phyloP scores from a whole-genome alignment of 2,888 invertebrate genomes.

The Dryadula phaetusa region DNA sequence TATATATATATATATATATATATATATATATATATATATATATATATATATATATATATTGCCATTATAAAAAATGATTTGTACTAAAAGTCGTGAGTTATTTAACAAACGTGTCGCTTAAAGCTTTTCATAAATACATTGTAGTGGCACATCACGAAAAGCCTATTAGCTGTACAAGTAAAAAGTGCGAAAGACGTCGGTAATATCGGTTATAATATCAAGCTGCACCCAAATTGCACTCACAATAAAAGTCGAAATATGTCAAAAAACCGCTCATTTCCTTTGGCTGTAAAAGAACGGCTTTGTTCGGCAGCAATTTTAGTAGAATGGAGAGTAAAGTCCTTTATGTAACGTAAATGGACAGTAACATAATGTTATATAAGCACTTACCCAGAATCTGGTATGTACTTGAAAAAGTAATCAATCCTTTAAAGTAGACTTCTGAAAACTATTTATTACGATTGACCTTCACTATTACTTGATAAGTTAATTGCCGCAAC shows the following conservation, averaged over 20 bases:
- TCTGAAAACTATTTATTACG: constrained; percentile 62
- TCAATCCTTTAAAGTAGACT: constrained; percentile 36
- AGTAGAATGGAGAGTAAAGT: constrained; percentile 53
- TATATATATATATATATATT: constrained; percentile 20
- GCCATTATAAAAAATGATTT: constrained; percentile 4
- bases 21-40: constrained; percentile 22
- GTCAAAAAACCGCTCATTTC: constrained; percentile 64
- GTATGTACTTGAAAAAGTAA: constrained; percentile 21
- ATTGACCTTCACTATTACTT: constrained; percentile 74
- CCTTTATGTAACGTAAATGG: constrained; percentile 49
- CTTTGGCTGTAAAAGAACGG: constrained; percentile 52
- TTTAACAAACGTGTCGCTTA: constrained; percentile 17
- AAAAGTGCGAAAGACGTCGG: constrained; percentile 44
- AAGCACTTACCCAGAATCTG: constrained; percentile 4
- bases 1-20: constrained; percentile 21
- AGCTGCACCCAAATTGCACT: constrained; percentile 59
- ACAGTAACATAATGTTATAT: constrained; percentile 1
- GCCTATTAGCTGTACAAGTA: constrained; percentile 26
- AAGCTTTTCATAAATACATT: constrained; percentile 27
- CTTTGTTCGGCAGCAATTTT: constrained; percentile 67
- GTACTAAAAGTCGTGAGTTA: not conserved
- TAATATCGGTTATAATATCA: constrained; percentile 58
- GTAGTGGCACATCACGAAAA: constrained; percentile 28
- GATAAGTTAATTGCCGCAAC: constrained; percentile 81
- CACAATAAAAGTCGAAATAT: constrained; percentile 63